phyloP scores from a whole-genome alignment of 2,888 invertebrate genomes.

The Anodontia alba region DNA sequence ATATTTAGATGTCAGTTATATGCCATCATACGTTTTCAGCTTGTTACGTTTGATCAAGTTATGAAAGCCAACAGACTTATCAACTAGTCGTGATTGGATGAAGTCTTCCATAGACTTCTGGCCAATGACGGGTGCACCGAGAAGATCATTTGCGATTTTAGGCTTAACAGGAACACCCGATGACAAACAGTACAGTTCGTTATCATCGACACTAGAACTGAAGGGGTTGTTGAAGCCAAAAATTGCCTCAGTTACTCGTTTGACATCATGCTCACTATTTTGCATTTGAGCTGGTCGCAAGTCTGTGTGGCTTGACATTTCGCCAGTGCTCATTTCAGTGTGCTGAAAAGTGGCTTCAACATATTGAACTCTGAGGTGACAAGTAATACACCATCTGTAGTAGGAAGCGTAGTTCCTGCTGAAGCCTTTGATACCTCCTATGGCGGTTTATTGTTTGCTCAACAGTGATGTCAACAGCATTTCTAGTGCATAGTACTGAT shows the following conservation, averaged over 20 bases:
- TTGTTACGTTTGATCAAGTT: constrained; percentile 37
- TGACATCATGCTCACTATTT: constrained; percentile 19
- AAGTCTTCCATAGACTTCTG: constrained; percentile 27
- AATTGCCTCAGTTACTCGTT: constrained; percentile 26
- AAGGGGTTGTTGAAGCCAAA: constrained; percentile 37
- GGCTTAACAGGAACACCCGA: constrained; percentile 42
- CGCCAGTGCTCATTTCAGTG: constrained; percentile 18
- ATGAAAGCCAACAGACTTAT: constrained; percentile 35
- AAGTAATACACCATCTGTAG: constrained; percentile 33
- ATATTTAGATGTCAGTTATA: too few species aligned
- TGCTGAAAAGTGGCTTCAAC: constrained; percentile 10
- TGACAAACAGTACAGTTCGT: constrained; percentile 43
- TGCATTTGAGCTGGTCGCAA: constrained; percentile 19
- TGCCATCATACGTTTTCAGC: too few species aligned
- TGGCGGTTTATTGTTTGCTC: constrained; percentile 1
- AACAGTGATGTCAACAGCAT: constrained; percentile 1
- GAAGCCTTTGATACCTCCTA: constrained; percentile 31
- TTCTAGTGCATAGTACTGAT: not conserved
- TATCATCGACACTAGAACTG: not conserved
- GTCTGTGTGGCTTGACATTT: too few species aligned
- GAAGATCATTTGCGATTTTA: constrained; percentile 31
- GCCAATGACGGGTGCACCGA: constrained; percentile 30
- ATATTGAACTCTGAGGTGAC: constrained; percentile 19
- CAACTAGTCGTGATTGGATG: not conserved
- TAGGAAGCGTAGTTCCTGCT: constrained; percentile 35